phyloP scores from a whole-genome alignment of 2,113 vertebrate species.

The Amphilophus citrinellus region DNA sequence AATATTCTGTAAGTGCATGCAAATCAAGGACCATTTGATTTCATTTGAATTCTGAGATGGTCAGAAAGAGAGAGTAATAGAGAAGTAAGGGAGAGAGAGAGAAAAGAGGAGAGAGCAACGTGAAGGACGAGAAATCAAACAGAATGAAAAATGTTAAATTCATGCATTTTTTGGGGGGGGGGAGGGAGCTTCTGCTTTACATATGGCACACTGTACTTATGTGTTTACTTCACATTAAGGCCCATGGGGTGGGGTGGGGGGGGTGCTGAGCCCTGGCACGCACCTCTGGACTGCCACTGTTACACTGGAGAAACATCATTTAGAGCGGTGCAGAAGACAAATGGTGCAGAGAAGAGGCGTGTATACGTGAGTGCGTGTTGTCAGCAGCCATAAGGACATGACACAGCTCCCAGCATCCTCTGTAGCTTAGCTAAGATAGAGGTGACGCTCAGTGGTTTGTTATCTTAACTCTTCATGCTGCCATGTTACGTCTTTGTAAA shows the following conservation, averaged over 20 bases:
- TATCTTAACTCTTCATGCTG: constrained; percentile 55
- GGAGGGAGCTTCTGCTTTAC: constrained; percentile 64
- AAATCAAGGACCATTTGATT: constrained; percentile 85
- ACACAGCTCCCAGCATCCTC: constrained; percentile 42
- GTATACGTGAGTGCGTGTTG: constrained; percentile 23
- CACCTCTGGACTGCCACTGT: constrained; percentile 64
- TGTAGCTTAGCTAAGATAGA: constrained; percentile 19
- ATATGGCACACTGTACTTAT: constrained; percentile 69
- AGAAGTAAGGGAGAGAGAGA: constrained; percentile 18
- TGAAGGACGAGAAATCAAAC: constrained; percentile 70
- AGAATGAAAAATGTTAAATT: constrained; percentile 80
- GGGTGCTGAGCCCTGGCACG: constrained; percentile 40
- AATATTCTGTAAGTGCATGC: constrained; percentile 87
- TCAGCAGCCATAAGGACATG: constrained; percentile 50
- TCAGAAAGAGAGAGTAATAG: constrained; percentile 55
- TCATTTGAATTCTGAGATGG: constrained; percentile 83
- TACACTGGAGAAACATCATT: constrained; percentile 65
- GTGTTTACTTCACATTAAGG: constrained; percentile 67
- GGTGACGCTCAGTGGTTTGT: constrained; percentile 47
- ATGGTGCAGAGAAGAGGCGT: constrained; percentile 20
- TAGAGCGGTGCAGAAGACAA: constrained; percentile 30
- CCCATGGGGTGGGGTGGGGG: background rate
- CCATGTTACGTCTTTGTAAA: constrained; percentile 44
- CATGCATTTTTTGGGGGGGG: constrained; percentile 47
- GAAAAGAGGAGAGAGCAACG: constrained; percentile 27